Percentiles rank a stretch among this genome's conserved stretches.
phyloP scores from a whole-genome alignment of 1,140 invertebrate species.

The Drosophila parabipectinata region DNA sequence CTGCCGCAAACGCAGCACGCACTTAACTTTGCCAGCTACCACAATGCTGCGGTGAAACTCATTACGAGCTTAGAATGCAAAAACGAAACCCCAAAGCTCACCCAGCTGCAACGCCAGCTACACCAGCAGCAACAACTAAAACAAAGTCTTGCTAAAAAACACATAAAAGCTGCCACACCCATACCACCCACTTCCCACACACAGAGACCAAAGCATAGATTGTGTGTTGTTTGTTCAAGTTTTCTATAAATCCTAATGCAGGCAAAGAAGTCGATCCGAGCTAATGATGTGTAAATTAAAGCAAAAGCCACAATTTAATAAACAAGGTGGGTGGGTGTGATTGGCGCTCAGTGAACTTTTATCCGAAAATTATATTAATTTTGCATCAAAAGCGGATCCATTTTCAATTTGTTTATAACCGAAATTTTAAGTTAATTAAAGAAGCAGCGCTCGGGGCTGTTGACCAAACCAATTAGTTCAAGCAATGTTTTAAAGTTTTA shows the following conservation, averaged over 20 bases:
- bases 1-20: constrained; percentile 75
- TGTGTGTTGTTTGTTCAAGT: constrained; percentile 44
- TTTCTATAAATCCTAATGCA: constrained; percentile 78
- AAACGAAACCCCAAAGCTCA: constrained; percentile 60
- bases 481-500: no score
- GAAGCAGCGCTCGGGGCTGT: background rate
- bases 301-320: constrained; percentile 43
- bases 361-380: background rate
- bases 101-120: constrained; percentile 20
- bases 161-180: constrained; percentile 2
- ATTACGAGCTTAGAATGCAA: constrained; percentile 81
- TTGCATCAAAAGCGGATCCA: background rate
- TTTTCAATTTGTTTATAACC: constrained; percentile 1
- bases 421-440: constrained; percentile 1
- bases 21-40: constrained; percentile 77
- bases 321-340: constrained; percentile 2
- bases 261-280: constrained; percentile 42
- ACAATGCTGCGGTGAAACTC: constrained; percentile 77
- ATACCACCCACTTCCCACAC: constrained; percentile 1
- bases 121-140: constrained; percentile 25
- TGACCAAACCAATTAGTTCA: background rate
- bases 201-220: constrained; percentile 1
- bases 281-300: constrained; percentile 77
- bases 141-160: constrained; percentile 10
- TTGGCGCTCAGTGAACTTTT: background rate